Base-by-base conservation (phyloP, 2,888 invertebrate species). In the Acanthopleura granulata region DNA sequence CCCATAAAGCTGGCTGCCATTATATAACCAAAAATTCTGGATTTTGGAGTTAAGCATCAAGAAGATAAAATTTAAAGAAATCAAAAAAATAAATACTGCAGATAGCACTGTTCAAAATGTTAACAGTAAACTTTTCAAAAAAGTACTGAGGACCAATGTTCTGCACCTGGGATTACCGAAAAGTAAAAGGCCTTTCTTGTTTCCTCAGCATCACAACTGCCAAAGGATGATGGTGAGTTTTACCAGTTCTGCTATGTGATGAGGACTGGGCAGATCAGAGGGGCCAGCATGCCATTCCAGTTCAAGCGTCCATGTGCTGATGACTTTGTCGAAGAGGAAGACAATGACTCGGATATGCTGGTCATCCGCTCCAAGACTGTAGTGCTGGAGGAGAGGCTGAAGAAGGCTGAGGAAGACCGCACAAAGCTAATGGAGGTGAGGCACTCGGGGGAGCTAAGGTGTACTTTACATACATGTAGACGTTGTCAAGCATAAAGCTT, bases 191-290 rank as follows among this genome's bases (percentile, higher is more conserved):
- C 61, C 12, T 61, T 22, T 29, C 70, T 74, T n/a, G 75, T 81
- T 80, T n/a, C 6, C 12, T 0, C 83, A 89, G 89, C 86, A 25
- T 80, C 84, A 49, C 79, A 82, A 29, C 75, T 90, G 73, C 90
- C 90, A 0, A 84, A 86, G 50, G 89, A 90, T 78, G 90, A 90
- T 82, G 89, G 89, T 12, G 90, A 90, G 76, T 90, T 90, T 75
- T 90, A 90, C 80, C 90, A 90, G 85, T 90, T 90, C 80, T 90
- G 89, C 76, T 90, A 90, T 74, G 87, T 90, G 69, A 83, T 86
- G 22, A 83, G 83, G 49, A 79, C 81, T 22, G 86, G 86, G 4
- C 86, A 87, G 72, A 86, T 90, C 49, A 79, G 87, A 12, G 90
- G 90, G 22, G 89, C 90, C 29, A 89, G 89, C 78, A 89, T 88